Percentiles rank a stretch among this genome's conserved stretches.
These are phyloP conservation scores for Adelphocoris suturalis DNA, from an alignment of 2,888 invertebrate genomes.

Conservation along the genomic window DNA sequence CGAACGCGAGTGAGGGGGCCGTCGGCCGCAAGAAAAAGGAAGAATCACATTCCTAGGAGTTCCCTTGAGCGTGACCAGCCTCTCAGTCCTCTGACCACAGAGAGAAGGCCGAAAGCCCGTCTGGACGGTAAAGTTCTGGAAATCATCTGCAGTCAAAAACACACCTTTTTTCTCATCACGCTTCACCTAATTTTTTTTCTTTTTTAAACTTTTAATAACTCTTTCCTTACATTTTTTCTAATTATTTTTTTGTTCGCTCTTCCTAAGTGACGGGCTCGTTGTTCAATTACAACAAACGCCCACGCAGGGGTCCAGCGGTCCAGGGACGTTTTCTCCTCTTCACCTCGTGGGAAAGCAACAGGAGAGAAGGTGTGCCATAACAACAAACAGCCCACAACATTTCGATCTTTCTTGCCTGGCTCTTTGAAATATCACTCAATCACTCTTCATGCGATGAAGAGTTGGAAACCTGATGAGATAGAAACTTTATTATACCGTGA, in stretches of 20 bases:
- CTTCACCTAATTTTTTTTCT: background rate
- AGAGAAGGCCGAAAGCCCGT: background rate
- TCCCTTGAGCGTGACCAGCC: slow-evolving; percentile 61
- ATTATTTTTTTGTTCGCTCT: background rate
- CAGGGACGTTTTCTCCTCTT: background rate
- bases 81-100: background rate
- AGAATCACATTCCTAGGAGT: slow-evolving; percentile 62
- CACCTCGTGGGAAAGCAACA: background rate
- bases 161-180: background rate
- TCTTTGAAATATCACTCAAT: background rate
- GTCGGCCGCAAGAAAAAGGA: slow-evolving; percentile 40
- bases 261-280: slow-evolving; percentile 9
- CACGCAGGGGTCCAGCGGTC: background rate
- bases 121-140: slow-evolving; percentile 13
- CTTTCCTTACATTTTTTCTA: background rate
- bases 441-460: no score
- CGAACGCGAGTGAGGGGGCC: slow-evolving; percentile 35
- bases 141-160: background rate
- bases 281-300: slow-evolving; percentile 44
- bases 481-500: no score
- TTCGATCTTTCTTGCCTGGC: background rate
- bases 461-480: no score
- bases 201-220: background rate
- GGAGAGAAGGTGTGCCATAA: no score
- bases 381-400: background rate